Evolutionary conservation across 2,113 vertebrate species (phyloP), one percentile per base, ranked within the genome.

Genomic region (Donacobius atricapilla): DNA sequence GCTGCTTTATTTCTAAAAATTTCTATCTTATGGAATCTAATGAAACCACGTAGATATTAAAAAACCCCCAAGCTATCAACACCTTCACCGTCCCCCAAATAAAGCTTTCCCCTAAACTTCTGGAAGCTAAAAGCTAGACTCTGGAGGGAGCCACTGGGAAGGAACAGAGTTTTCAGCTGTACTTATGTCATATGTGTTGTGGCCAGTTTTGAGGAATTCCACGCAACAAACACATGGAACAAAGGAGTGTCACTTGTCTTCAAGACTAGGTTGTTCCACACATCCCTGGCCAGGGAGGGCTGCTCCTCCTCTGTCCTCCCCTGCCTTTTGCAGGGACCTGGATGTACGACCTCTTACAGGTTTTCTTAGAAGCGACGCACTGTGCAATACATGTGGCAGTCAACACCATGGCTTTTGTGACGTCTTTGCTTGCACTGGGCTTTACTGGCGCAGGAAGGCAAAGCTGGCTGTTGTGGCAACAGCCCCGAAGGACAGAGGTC

Each of bases 1-100:
- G 57, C 88, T 95, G 71, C 85, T 92, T 93, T 89, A 93, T 89
- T 96, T 96, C 89, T 96, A 69, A 97, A 95, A 89, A 95, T 96
- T 92, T 89, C 84, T 97, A 87, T 98, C 96, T 93, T 82, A 88
- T 72, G 71, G 83, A 95, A 97, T 98, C 95, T 97, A 83, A 61
- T 86, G 83, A 97, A 96, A 97, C 96, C 90, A 72, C 81, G 79
- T 44, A 73, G 77, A 95, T 97, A 94, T 93, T 80, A 80, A 91
- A 93, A 84, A 96, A 95, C 61, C 1, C 13, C 44, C 75, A 90
- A 95, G 65, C 57, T 40, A 71, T 75, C 51, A 70, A 69, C 60
- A 68, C 11, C 25, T n/a, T 14, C 19, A 10, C 14, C 0, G 0
- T 60, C 13, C 39, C 45, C 24, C 16, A 44, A 83, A 90, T 89